Evolutionary conservation across 2,797 vertebrate species (phyloP), one percentile per base, ranked within the genome.

Genomic region (Myotis daubentonii): DNA sequence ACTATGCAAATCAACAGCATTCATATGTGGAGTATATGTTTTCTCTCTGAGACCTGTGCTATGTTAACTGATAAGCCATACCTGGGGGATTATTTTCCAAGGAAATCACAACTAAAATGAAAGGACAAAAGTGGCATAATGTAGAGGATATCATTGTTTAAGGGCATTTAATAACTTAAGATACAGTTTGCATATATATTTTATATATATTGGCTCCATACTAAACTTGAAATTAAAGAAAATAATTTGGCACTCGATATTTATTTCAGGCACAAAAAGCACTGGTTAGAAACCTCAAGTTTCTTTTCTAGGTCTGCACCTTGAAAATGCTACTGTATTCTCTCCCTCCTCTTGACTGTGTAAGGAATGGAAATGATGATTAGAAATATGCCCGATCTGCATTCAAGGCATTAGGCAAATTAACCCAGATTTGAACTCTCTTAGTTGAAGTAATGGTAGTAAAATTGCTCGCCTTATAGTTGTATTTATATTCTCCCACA

Each of bases 391-490:
- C 36, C 65, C 30, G 36, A 74, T 94, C 88, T 93, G 36, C 25
- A 49, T 92, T 72, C 87, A 80, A 87, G n/a, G 25, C 57, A 89
- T 85, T 85, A 87, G 84, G 23, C 30, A 71, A 89, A 85, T 95
- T 91, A 94, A 95, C 80, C 94, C 2, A 3, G 82, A 89, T 85
- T 60, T 94, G 79, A 97, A 93, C 84, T 85, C 89, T 38, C 65
- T 94, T 49, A 49, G 49, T 72, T 4, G 19, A 94, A 91, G 79
- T 93, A 94, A 74, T 49, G 44, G 36, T 75, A 66, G 41, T 47
- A 57, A 96, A 94, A 94, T 86, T 75, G 68, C 4, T 95, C 23
- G 30, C 89, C 71, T 10, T 85, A 6, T 87, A 8, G 0, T 41
- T 91, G 30, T 25, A 65, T 94, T 74, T 92, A 92, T 88, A 75